Conservation (phyloP, 1,140 invertebrate species). For the Eriocheir sinensis region DNA sequence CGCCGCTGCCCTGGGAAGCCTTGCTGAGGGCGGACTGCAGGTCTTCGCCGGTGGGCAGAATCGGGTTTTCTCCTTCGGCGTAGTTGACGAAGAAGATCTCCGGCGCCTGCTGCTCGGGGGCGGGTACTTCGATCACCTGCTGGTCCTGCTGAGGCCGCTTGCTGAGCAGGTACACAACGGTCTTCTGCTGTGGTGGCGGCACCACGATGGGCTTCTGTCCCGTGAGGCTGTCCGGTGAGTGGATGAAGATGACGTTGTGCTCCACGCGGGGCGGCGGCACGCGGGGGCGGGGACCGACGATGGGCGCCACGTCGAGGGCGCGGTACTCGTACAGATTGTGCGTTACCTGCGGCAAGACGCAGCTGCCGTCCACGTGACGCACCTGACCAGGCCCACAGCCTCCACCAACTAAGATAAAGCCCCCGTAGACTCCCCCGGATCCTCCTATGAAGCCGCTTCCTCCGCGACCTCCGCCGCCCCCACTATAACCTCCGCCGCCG, state of each 20-base stretch:
- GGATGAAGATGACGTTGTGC: conserved; percentile 77
- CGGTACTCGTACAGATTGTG: conserved; percentile 71
- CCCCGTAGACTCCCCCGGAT: background rate
- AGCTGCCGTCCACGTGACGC: conserved; percentile 67
- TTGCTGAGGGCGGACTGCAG: conserved; percentile 70
- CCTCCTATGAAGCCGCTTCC: conserved; percentile 6
- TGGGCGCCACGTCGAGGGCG: conserved; percentile 58
- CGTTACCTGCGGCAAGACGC: conserved; percentile 67
- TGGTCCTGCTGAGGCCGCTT: conserved; percentile 67
- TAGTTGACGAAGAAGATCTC: conserved; percentile 78
- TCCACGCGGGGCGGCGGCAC: conserved; percentile 72
- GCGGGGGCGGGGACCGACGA: conserved; percentile 54
- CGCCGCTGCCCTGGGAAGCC: conserved; percentile 60
- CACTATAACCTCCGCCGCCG: background rate
- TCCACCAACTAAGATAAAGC: conserved; percentile 49
- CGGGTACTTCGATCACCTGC: conserved; percentile 71
- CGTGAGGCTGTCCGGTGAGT: conserved; percentile 54
- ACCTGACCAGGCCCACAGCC: conserved; percentile 69
- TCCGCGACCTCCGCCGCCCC: background rate
- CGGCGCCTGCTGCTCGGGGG: conserved; percentile 61
- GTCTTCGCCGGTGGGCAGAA: conserved; percentile 68
- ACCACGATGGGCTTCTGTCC: conserved; percentile 67
- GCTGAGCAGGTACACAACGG: conserved; percentile 78
- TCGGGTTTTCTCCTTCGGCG: conserved; percentile 74
- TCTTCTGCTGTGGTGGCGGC: conserved; percentile 77